Base-by-base conservation (phyloP, 2,113 vertebrate species). In the Tachysurus fulvidraco region DNA sequence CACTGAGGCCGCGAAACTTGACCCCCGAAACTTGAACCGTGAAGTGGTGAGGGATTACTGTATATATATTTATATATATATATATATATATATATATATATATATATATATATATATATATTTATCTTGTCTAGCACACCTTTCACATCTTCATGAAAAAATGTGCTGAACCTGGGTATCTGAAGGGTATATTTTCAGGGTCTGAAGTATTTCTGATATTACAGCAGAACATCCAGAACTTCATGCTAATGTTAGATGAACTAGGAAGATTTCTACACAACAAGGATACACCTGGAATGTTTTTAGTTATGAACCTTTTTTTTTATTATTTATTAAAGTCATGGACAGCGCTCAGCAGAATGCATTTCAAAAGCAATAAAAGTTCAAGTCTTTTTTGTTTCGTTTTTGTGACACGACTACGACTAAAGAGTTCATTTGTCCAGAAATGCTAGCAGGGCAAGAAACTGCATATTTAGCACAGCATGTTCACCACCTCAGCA, bases 371-470 rank as follows among this genome's bases (percentile, higher is more conserved):
- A 73, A 11, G 69, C 4, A 44, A 23, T 21, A 41, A 41, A 81
- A 59, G 19, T 8, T 52, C 12, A 50, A 76, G 23, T n/a, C n/a
- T 57, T 55, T 14, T 21, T 41, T 36, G 19, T 19, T 13, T 9
- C 13, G 13, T n/a, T 41, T 5, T 30, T 36, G 60, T 23, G 3
- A 62, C 41, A 28, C 30, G 65, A 52, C 23, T 50, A 69, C 11
- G 4, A 69, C 52, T 71, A 57, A 83, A 81, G 79, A 25, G 36
- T 62, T 81, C 25, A 41, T 81, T 62, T 62, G 79, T 81, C 36
- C 57, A 82, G 21, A 82, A 82, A 82, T 50, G 80, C 36, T 64
- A 64, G 59, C 13, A 82, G 57, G 60, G 36, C 80, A 82, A 50
- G 23, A 46, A 82, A n/a, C 23, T 64, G 60, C 59, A 46, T 28